A percentile compares a stretch with the other conserved stretches of the same genome.
Evolutionary conservation across 2,113 vertebrate species (phyloP).

Genomic region (Nyctibius bracteatus): DNA sequence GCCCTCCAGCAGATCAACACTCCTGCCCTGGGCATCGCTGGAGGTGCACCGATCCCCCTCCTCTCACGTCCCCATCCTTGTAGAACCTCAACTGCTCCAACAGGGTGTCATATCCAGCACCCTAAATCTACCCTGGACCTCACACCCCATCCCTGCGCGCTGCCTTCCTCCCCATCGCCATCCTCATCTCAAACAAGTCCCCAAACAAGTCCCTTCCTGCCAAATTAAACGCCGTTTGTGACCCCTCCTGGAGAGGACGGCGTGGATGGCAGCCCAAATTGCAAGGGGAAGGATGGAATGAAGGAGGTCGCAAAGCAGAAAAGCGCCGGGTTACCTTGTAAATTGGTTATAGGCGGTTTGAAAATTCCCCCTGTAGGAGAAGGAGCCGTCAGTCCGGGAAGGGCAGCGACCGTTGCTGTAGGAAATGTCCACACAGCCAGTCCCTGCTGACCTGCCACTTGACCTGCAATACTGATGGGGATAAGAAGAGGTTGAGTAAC

Average conservation of each 20-base stretch:
- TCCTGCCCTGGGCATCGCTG: fast-evolving
- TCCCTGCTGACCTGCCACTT: constrained; percentile 89
- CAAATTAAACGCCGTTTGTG: too few species aligned
- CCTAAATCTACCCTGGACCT: background rate
- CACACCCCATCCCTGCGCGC: fast-evolving
- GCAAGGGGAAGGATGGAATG: background rate
- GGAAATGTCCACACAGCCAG: constrained; percentile 94
- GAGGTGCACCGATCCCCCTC: too few species aligned
- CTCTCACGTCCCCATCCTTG: too few species aligned
- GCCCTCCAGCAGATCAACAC: too few species aligned
- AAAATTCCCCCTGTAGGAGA: constrained; percentile 85
- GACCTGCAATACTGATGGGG: constrained; percentile 93
- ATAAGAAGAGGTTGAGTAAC: constrained; percentile 95
- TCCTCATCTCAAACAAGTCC: too few species aligned
- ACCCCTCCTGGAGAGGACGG: background rate
- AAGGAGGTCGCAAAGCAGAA: background rate
- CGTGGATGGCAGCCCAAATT: background rate
- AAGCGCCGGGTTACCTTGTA: constrained; percentile 84
- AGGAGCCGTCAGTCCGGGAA: constrained; percentile 85
- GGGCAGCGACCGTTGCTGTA: constrained; percentile 87
- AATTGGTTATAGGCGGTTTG: constrained; percentile 87
- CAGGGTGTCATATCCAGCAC: fast-evolving
- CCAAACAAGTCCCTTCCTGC: too few species aligned
- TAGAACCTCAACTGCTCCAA: background rate
- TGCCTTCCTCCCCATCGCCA: background rate